Base-by-base conservation (phyloP, 2,113 vertebrate species). In the Phalacrocorax carbo region DNA sequence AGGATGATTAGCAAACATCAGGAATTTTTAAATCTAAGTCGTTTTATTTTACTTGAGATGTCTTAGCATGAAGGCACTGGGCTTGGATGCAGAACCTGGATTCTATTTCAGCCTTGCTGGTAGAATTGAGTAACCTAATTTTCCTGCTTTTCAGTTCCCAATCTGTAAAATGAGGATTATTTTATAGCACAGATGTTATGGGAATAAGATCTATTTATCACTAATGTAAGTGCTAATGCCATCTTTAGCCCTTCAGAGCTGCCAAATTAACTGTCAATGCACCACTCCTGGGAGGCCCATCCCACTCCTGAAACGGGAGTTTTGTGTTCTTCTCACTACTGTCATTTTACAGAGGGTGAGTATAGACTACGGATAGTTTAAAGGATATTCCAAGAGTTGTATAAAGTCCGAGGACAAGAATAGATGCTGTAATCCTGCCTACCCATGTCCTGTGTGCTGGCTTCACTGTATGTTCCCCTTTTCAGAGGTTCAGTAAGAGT, bases 351-450 rank as follows among this genome's bases (percentile, higher is more conserved):
- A 87, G 66, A 82, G 62, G 7, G 18, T 58, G 40, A 72, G 32
- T 60, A 12, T 65, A 72, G 64, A 15, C n/a, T 78, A n/a, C 4
- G 3, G 40, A 11, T 48, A 38, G 25, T 78, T 75, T 62, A 80
- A 93, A 61, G 60, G 64, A 68, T 71, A 34, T 90, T 86, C 55
- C 71, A 60, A 19, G 44, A 51, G 72, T 25, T 69, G 49, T 89
- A 13, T 64, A 0, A 90, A 87, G 77, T 49, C 82, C 6, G n/a
- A 70, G 46, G 68, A 77, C 70, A 89, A 38, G 84, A 96, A 58
- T 64, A 93, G 81, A 66, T 71, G 57, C 60, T 89, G 64, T 94
- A 77, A 85, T 70, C 36, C 88, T 96, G 73, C 69, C 76, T 88
- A 5, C 29, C 25, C 0, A 0, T 51, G 32, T 65, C 84, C 64